These are phyloP conservation scores for Mythimna lalbum DNA, from an alignment of 2,888 invertebrate species.

Conservation along the genomic window DNA sequence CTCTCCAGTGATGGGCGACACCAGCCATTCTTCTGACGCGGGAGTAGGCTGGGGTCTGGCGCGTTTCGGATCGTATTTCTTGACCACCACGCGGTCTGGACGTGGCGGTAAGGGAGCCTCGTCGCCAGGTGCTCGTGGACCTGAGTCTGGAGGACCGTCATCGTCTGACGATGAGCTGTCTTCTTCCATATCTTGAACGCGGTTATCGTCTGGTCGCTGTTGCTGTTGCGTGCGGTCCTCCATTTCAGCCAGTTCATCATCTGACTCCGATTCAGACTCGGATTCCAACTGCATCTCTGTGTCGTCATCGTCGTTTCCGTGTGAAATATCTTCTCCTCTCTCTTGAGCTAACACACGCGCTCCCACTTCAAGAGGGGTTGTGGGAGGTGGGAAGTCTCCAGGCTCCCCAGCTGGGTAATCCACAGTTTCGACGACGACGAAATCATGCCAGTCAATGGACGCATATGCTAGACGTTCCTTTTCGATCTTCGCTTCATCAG, in stretches of 20 bases:
- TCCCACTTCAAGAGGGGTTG: slow-evolving; percentile 99
- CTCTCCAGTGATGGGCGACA: slow-evolving; percentile 99
- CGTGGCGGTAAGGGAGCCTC: slow-evolving; percentile 95
- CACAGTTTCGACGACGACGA: slow-evolving; percentile 99
- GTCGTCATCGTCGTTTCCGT: slow-evolving; percentile 91
- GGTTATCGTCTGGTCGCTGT: slow-evolving; percentile 83
- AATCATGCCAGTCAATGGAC: slow-evolving; percentile 99
- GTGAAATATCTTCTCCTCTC: slow-evolving; percentile 93
- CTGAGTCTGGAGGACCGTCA: slow-evolving; percentile 71
- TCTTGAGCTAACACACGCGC: slow-evolving; percentile 96
- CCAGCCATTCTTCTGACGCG: slow-evolving; percentile 95
- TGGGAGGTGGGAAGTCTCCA: slow-evolving; percentile 99
- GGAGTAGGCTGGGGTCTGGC: slow-evolving; percentile 91
- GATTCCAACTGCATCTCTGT: slow-evolving; percentile 98
- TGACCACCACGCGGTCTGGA: slow-evolving; percentile 98
- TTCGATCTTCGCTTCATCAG: slow-evolving; percentile 98
- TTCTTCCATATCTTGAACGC: slow-evolving; percentile 98
- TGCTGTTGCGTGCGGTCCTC: slow-evolving; percentile 90
- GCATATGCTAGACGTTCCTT: slow-evolving; percentile 98
- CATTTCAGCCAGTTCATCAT: slow-evolving; percentile 92
- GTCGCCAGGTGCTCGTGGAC: slow-evolving; percentile 80
- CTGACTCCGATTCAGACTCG: slow-evolving; percentile 92
- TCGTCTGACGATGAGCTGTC: slow-evolving; percentile 93
- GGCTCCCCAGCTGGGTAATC: slow-evolving; percentile 99
- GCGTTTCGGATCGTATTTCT: slow-evolving; percentile 98